Base-by-base conservation (phyloP, 2,113 vertebrate genomes). In the Pelobates fuscus region DNA sequence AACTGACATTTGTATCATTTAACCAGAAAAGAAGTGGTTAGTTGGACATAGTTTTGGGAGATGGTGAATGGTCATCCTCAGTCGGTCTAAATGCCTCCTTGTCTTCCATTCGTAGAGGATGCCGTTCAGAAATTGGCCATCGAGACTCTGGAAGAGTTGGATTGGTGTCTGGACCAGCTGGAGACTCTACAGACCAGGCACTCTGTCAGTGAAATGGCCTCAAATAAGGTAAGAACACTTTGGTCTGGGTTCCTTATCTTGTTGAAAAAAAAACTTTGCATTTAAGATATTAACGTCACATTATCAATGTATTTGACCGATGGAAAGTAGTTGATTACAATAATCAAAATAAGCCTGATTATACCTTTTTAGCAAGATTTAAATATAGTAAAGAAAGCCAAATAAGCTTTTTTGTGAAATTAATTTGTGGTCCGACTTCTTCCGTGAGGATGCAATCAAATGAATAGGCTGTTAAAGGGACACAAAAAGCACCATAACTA, bases 161-260 rank as follows among this genome's bases (percentile, higher is more conserved):
- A 98, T 84, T 98, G 96, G 96, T 98, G 96, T 85, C 82, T 98
- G 89, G 94, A 98, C 55, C 96, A 98, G 83, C 88, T 98, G 73
- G 95, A 98, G 84, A 96, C 96, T 0, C 83, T 98, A 78, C 95
- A 97, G 86, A 95, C 95, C 0, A 83, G 92, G 46, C 89, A 88
- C n/a, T 92, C 91, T 23, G 91, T 92, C 84, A 91, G 90, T n/a
- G 90, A 92, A 80, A 92, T 92, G 91, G 91, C 90, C 17, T 93
- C 91, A 26, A 93, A 89, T 81, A 93, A 93, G 91, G 92, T 93
- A 84, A 84, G 69, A 43, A 20, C 17, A 24, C 11, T 15, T 17
- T 12, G 7, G 37, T 41, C 37, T 41, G 2, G 14, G 14, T 41
- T 8, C 14, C 14, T 41, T 41, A 12, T 12, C 14, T 41, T 49